phyloP scores from a whole-genome alignment of 2,888 invertebrate species.

The Rhagonycha fulva region DNA sequence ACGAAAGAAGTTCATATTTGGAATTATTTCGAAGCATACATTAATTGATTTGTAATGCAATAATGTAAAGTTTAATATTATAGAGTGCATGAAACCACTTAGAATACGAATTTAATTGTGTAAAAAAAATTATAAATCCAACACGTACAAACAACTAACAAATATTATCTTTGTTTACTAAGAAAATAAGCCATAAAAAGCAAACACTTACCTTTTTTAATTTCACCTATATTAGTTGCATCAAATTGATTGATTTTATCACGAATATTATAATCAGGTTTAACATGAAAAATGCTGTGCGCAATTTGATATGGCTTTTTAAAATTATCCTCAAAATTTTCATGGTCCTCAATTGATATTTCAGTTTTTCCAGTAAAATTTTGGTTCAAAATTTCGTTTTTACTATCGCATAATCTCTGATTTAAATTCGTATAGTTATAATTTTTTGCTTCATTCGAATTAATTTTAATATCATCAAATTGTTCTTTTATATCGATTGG shows the following conservation, averaged over 20 bases:
- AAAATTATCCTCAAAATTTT: neutral
- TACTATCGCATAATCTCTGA: neutral
- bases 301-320: neutral
- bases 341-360: neutral
- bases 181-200: neutral
- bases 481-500: slow-evolving; percentile 36
- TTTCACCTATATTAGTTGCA: neutral
- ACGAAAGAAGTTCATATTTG: neutral
- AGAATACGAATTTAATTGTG: neutral
- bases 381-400: neutral
- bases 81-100: neutral
- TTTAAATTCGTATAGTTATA: neutral
- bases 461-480: neutral
- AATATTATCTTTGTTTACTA: neutral
- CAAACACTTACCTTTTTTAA: neutral
- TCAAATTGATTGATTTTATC: slow-evolving; percentile 5
- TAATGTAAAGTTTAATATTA: neutral
- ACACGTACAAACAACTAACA: neutral
- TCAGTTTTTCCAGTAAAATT: neutral
- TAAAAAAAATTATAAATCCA: neutral
- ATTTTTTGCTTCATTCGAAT: neutral
- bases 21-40: neutral
- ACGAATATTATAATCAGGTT: neutral
- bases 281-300: neutral
- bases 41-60: no score